Evolutionary conservation across 2,888 invertebrate genomes (phyloP).

Genomic region (Amphipyra tragopoginis): DNA sequence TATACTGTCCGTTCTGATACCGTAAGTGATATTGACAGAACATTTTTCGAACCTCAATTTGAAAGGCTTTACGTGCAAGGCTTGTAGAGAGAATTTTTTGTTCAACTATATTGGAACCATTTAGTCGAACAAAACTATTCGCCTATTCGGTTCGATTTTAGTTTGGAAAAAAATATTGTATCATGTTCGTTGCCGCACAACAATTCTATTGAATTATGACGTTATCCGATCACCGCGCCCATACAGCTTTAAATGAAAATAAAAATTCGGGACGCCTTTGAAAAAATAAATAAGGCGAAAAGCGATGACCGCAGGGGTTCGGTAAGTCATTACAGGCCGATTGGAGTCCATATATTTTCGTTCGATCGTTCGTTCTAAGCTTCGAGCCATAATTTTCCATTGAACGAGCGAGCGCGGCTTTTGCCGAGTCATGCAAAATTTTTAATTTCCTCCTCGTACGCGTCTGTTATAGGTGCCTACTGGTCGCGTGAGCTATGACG

Average conservation of each 20-base stretch:
- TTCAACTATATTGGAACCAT: slow-evolving; percentile 19
- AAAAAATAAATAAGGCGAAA: slow-evolving; percentile 48
- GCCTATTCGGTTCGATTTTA: slow-evolving; percentile 14
- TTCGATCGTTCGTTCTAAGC: slow-evolving; percentile 39
- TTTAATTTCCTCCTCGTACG: slow-evolving; percentile 56
- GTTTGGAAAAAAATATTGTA: slow-evolving; percentile 8
- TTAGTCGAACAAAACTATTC: slow-evolving; percentile 15
- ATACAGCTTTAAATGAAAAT: slow-evolving; percentile 42
- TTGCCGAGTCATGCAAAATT: slow-evolving; percentile 56
- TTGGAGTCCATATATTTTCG: slow-evolving; percentile 41
- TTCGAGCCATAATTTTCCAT: slow-evolving; percentile 47
- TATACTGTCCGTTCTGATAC: slow-evolving; percentile 28
- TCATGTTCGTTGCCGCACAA: slow-evolving; percentile 6
- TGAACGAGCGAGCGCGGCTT: slow-evolving; percentile 21
- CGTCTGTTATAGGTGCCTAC: slow-evolving; percentile 9
- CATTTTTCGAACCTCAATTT: slow-evolving; percentile 29
- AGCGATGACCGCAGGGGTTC: slow-evolving; percentile 48
- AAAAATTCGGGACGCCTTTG: slow-evolving; percentile 42
- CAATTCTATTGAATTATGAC: slow-evolving; percentile 13
- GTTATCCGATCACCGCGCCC: slow-evolving; percentile 16
- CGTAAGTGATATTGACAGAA: slow-evolving; percentile 33
- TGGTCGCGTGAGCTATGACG: slow-evolving; percentile 44
- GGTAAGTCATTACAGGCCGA: slow-evolving; percentile 46
- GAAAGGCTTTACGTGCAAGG: slow-evolving; percentile 38
- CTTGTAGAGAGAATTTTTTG: slow-evolving; percentile 18